Conservation (phyloP, 2,113 vertebrate genomes). For the Collichthys lucidus region DNA sequence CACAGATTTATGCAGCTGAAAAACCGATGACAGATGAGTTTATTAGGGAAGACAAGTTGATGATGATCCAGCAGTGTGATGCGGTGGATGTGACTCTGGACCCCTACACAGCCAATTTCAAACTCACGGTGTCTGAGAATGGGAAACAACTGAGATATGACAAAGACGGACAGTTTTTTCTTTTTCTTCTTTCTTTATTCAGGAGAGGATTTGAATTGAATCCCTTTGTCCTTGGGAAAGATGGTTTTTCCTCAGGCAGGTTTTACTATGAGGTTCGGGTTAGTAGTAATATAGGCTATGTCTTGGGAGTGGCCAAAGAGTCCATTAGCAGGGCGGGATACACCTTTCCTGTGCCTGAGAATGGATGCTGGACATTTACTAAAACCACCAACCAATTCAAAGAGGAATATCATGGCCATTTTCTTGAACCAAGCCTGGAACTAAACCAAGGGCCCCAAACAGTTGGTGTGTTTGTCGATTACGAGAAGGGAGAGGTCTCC, state of each 20-base stretch:
- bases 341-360: fast-evolving
- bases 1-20: neutral
- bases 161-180: fast-evolving
- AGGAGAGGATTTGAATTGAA: neutral
- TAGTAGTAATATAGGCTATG: neutral
- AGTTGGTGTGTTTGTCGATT: slow-evolving; percentile 64
- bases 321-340: neutral
- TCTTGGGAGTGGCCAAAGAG: slow-evolving; percentile 56
- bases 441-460: neutral
- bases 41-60: slow-evolving; percentile 37
- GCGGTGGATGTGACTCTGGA: slow-evolving; percentile 52
- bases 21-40: neutral
- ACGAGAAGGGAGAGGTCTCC: slow-evolving; percentile 48
- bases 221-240: neutral
- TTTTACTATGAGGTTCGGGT: slow-evolving; percentile 64
- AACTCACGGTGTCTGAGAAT: neutral
- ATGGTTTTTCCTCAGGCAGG: slow-evolving; percentile 55
- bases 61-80: slow-evolving; percentile 56
- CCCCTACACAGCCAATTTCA: neutral
- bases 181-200: neutral
- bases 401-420: fast-evolving
- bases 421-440: fast-evolving
- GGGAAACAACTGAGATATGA: slow-evolving; percentile 5
- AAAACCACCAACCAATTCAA: fast-evolving
- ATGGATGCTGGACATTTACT: neutral